Base-by-base conservation (phyloP, 2,888 invertebrate genomes). In the Drosophila testacea region DNA sequence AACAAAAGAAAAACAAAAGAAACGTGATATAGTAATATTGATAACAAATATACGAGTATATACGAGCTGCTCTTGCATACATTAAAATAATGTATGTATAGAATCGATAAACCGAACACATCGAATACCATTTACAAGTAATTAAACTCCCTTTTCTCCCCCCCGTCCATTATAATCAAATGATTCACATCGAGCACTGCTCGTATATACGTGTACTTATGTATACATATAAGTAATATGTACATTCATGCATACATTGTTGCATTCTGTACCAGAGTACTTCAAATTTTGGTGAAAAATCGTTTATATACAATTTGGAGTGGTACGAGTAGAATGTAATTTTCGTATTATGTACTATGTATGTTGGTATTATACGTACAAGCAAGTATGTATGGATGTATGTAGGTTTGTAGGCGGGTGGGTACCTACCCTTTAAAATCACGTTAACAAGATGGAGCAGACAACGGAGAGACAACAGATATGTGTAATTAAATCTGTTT, bases 241-340 rank as follows among this genome's bases (percentile, higher is more conserved):
- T 62, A 70, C 62, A 83, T 66, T 63, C 85, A 85, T 82, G 83
- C 81, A 82, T 62, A 77, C 66, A 64, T 59, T 67, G 60, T 56
- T 67, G 60, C 51, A 66, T 47, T 48, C 36, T 46, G 68, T 73
- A 73, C 69, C 55, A 56, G 59, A 57, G 56, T 60, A 61, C 50
- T 57, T 30, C 22, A 50, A 60, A 41, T 56, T 52, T 55, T 59
- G 52, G 59, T 69, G 56, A 65, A 36, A 38, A 32, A 56, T 69
- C 28, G 56, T 65, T 39, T 74, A 69, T 68, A 63, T 74, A 74
- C 74, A 76, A 70, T 76, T 59, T 62, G 6, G 28, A 46, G 70
- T 75, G 64, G 54, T 48, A 56, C 27, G 41, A 57, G 16, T 48
- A 44, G 13, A 32, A 36, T 50, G 34, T 50, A 28, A 6, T 13